These are phyloP conservation scores for Tipula vernalis DNA, from an alignment of 2,888 invertebrate species.

Conservation along the genomic window DNA sequence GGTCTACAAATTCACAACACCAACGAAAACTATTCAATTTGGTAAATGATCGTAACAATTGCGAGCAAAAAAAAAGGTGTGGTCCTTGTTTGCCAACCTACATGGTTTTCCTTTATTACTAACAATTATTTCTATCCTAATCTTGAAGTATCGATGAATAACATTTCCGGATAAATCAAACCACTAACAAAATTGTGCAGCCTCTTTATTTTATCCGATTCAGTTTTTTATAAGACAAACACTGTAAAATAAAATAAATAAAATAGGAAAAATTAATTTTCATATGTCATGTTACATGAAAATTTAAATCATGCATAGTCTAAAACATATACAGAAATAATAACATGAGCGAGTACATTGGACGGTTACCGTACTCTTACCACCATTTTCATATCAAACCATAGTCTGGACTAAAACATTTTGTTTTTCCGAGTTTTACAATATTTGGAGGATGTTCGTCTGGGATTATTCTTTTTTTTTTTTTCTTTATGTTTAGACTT, in stretches of 20 bases:
- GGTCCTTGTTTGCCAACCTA: neutral
- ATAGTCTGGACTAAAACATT: neutral
- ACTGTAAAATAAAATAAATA: neutral
- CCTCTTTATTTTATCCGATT: neutral
- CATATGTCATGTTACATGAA: neutral
- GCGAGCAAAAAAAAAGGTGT: neutral
- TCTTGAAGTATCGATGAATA: neutral
- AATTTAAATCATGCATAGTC: neutral
- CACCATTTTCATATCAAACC: neutral
- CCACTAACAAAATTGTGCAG: neutral
- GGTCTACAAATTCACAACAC: neutral
- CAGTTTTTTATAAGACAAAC: neutral
- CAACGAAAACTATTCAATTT: neutral
- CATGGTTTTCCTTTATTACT: neutral
- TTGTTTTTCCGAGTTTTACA: neutral
- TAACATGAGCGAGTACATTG: neutral
- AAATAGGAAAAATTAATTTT: neutral
- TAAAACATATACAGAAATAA: neutral
- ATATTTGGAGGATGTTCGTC: neutral
- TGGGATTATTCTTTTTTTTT: neutral
- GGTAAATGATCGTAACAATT: neutral
- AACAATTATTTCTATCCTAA: too few species aligned
- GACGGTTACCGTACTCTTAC: neutral
- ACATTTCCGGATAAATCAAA: neutral
- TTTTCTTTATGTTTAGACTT: neutral